These are phyloP conservation scores for Caenorhabditis latens DNA, from an alignment of 1,140 invertebrate species.

Conservation along the genomic window DNA sequence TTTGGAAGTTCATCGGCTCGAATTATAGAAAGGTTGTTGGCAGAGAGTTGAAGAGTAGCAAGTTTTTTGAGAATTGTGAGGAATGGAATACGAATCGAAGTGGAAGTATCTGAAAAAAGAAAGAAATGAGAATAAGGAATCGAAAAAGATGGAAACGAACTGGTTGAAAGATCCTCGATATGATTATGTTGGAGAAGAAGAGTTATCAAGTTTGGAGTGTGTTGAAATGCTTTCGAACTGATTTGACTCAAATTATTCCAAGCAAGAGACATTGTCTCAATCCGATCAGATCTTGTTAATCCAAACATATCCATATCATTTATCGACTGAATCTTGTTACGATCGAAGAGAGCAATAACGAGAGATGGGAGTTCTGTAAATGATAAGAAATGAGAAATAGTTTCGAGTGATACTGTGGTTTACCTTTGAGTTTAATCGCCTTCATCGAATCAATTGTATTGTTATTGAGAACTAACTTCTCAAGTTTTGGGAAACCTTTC, in stretches of 20 bases:
- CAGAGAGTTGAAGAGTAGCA: conserved; percentile 67
- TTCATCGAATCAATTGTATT: conserved; percentile 70
- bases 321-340: conserved; percentile 67
- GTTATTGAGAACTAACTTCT: conserved; percentile 74
- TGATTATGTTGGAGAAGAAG: conserved; percentile 35
- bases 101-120: conserved; percentile 10
- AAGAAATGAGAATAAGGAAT: background rate
- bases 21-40: conserved; percentile 67
- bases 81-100: conserved; percentile 41
- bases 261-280: conserved; percentile 70
- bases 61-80: conserved; percentile 69
- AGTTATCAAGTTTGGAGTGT: conserved; percentile 64
- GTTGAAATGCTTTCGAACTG: conserved; percentile 60
- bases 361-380: conserved; percentile 65
- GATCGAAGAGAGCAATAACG: conserved; percentile 67
- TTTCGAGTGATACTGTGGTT: background rate
- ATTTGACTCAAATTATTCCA: conserved; percentile 70
- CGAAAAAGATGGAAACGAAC: background rate
- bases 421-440: conserved; percentile 66
- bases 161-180: conserved; percentile 19
- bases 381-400: background rate
- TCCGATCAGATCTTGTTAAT: conserved; percentile 64
- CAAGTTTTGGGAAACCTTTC: conserved; percentile 65
- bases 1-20: conserved; percentile 70
- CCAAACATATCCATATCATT: conserved; percentile 66